phyloP scores from a whole-genome alignment of 2,888 invertebrate genomes.

The Graphium colonna region DNA sequence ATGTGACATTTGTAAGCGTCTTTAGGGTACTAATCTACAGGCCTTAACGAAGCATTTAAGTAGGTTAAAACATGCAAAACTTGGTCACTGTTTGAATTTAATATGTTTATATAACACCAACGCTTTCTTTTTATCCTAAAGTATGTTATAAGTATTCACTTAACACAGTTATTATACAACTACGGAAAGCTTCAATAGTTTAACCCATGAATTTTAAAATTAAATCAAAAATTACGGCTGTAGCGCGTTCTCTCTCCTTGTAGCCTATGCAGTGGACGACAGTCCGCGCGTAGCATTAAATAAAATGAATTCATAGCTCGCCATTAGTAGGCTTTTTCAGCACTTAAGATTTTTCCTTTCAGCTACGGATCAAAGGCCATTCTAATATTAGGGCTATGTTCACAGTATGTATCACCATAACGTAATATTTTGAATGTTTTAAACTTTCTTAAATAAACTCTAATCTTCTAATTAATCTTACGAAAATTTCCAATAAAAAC shows the following conservation, averaged over 20 bases:
- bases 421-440: too few species aligned
- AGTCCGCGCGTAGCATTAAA: conserved; percentile 34
- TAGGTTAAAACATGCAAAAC: conserved; percentile 61
- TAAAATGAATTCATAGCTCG: conserved; percentile 33
- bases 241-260: conserved; percentile 40
- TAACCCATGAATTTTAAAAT: too few species aligned
- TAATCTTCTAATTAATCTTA: too few species aligned
- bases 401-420: too few species aligned
- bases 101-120: conserved; percentile 40
- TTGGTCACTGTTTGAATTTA: conserved; percentile 46
- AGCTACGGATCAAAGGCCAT: conserved; percentile 41
- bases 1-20: too few species aligned
- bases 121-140: too few species aligned
- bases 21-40: conserved; percentile 57
- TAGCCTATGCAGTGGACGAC: conserved; percentile 61
- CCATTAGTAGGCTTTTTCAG: conserved; percentile 44
- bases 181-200: conserved; percentile 14
- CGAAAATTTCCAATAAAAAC: too few species aligned
- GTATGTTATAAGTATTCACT: too few species aligned
- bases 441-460: too few species aligned
- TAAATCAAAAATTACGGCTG: too few species aligned
- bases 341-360: conserved; percentile 46
- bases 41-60: conserved; percentile 57
- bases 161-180: too few species aligned
- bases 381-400: conserved; percentile 35